These are phyloP conservation scores for Arenaria interpres DNA, from an alignment of 2,113 vertebrate species.

Conservation along the genomic window DNA sequence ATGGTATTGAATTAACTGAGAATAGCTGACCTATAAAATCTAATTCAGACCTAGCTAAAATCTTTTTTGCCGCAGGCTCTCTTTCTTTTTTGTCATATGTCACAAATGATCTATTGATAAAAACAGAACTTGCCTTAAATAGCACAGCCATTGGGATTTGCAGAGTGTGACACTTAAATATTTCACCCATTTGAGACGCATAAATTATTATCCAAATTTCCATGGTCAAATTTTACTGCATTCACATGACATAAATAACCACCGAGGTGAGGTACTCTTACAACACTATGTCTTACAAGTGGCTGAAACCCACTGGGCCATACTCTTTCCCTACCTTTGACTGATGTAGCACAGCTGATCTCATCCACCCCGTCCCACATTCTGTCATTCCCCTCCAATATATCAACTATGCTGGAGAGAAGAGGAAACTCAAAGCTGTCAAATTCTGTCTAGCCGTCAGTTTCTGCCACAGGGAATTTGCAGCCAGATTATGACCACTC, in stretches of 20 bases:
- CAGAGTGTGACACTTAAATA: not conserved
- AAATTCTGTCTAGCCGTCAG: not conserved
- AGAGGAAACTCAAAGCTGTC: not conserved
- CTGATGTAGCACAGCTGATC: not conserved
- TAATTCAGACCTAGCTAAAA: constrained; percentile 28
- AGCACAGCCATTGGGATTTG: not conserved
- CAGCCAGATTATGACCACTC: not conserved
- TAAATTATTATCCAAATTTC: not conserved
- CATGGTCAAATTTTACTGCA: not conserved
- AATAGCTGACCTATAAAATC: constrained; percentile 52
- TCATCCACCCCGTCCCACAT: not conserved
- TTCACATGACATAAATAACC: not conserved
- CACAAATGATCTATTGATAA: constrained; percentile 48
- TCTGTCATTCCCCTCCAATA: not conserved
- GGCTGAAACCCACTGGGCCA: not conserved
- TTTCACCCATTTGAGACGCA: not conserved
- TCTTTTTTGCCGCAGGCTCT: not conserved
- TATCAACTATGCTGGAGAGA: not conserved
- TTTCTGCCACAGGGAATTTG: not conserved
- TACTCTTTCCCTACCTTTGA: not conserved
- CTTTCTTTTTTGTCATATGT: constrained; percentile 9
- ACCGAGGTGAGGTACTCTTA: not conserved
- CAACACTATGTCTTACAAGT: not conserved
- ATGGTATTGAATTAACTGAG: constrained; percentile 47
- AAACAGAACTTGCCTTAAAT: constrained; percentile 42